Base-by-base conservation (phyloP, 1,140 invertebrate genomes). In the Vollenhovia emeryi region DNA sequence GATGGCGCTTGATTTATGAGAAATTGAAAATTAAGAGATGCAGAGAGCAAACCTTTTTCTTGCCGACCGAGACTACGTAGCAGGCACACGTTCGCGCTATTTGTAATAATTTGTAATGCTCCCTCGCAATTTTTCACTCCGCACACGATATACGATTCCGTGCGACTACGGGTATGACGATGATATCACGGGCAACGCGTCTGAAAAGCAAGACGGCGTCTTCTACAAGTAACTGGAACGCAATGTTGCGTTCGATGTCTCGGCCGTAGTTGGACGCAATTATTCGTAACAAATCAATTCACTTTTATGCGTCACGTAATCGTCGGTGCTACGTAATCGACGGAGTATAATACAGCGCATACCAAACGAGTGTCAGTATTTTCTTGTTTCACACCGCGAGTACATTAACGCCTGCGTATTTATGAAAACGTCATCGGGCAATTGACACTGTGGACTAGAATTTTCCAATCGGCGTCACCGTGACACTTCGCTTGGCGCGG, bases 351-450 rank as follows among this genome's bases (percentile, higher is more conserved):
- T 57, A 15, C 5, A 21, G 45, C n/a, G 7, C 50, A 15, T 45
- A 64, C 3, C 18, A 69, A 52, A 27, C 9, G 45, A 13, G 2
- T 68, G 21, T 55, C 18, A 6, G 18, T 43, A 30, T 55, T 82
- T 57, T 82, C 50, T 55, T 43, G 40, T 80, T 11, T 0, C 64
- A 66, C 60, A 30, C 7, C 43, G 30, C 24, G 50, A 71, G 15
- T 71, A 45, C 60, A 79, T 79, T 66, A 66, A 71, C 36, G 64
- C 27, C 11, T 55, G 13, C 48, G 33, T 52, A 71, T 82, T 43
- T 71, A 57, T 57, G 36, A 1, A 59, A 73, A 57, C 66, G 36
- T 82, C 66, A 45, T n/a, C 36, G 64, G 59, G 64, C 66, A 57
- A 57, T 18, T 71, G 50, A 66, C 75, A 60, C 52, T 21, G 15